Percentiles rank a stretch among this genome's conserved stretches.
Conservation (phyloP, 2,797 vertebrate species). For the Gymnothorax reevesii region DNA sequence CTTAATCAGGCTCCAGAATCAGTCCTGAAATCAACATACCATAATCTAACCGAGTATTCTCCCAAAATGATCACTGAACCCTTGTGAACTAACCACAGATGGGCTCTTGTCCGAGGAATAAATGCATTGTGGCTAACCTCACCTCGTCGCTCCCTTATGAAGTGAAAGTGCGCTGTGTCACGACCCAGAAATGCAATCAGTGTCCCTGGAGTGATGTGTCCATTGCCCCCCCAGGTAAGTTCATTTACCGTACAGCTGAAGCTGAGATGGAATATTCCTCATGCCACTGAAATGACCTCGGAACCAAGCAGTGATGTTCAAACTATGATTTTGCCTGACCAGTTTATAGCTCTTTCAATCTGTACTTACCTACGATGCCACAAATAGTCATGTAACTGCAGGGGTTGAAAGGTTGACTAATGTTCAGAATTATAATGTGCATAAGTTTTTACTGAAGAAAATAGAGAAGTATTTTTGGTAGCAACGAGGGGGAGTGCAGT, state of each 20-base stretch:
- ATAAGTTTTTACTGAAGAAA: not conserved
- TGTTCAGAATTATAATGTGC: not conserved
- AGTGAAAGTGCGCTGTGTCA: conserved; percentile 62
- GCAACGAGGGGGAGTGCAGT: not conserved
- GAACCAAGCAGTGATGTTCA: not conserved
- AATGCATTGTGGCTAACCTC: conserved; percentile 42
- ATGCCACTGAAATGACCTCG: not conserved
- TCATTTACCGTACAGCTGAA: not conserved
- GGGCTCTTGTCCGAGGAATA: not conserved
- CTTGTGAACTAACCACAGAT: not conserved
- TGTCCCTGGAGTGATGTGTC: conserved; percentile 59
- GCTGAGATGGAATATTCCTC: not conserved
- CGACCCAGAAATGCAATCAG: conserved; percentile 38
- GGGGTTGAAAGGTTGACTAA: not conserved
- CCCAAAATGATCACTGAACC: not conserved
- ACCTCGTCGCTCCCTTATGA: conserved; percentile 54
- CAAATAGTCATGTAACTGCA: not conserved
- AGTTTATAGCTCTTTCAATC: not conserved
- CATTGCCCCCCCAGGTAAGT: conserved; percentile 63
- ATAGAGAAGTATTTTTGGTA: not conserved
- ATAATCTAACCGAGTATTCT: not conserved
- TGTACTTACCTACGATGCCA: not conserved
- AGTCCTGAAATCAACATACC: not conserved
- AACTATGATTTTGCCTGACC: not conserved
- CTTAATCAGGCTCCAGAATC: not conserved